Percentiles rank a stretch among this genome's conserved stretches.
Conservation (phyloP, 2,113 vertebrate genomes). For the Carettochelys insculpta region DNA sequence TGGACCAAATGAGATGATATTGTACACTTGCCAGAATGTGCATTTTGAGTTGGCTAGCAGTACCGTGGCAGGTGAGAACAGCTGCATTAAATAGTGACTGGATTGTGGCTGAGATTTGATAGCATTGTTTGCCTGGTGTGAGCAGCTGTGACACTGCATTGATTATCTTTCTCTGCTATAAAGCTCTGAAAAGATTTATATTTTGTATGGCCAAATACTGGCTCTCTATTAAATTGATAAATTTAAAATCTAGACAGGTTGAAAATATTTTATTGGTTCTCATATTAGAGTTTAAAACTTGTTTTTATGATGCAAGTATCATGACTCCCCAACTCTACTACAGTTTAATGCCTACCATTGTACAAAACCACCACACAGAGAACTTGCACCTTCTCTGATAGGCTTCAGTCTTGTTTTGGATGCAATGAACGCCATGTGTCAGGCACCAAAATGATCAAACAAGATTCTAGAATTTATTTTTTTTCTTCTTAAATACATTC, state of each 20-base stretch:
- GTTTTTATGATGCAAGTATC: neutral
- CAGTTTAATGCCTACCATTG: neutral
- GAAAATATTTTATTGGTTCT: neutral
- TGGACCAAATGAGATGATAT: slow-evolving; percentile 33
- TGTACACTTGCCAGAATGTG: slow-evolving; percentile 14
- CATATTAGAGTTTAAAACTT: neutral
- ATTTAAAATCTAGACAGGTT: neutral
- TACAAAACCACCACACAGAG: neutral
- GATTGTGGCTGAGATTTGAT: slow-evolving; percentile 1
- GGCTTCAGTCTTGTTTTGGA: neutral
- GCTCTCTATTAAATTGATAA: neutral
- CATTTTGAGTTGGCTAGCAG: slow-evolving; percentile 38
- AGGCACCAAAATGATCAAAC: neutral
- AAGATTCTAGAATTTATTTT: neutral
- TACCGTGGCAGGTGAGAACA: slow-evolving; percentile 32
- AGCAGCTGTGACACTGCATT: slow-evolving; percentile 11
- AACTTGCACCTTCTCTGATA: neutral
- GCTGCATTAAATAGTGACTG: neutral
- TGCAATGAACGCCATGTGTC: neutral
- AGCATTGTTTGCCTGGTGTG: neutral
- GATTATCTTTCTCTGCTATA: slow-evolving; percentile 1
- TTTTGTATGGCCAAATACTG: slow-evolving; percentile 10
- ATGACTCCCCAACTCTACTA: neutral
- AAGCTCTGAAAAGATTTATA: neutral
- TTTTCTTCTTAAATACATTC: neutral